phyloP scores from a whole-genome alignment of 2,113 vertebrate species.

The Myiopsitta monachus region DNA sequence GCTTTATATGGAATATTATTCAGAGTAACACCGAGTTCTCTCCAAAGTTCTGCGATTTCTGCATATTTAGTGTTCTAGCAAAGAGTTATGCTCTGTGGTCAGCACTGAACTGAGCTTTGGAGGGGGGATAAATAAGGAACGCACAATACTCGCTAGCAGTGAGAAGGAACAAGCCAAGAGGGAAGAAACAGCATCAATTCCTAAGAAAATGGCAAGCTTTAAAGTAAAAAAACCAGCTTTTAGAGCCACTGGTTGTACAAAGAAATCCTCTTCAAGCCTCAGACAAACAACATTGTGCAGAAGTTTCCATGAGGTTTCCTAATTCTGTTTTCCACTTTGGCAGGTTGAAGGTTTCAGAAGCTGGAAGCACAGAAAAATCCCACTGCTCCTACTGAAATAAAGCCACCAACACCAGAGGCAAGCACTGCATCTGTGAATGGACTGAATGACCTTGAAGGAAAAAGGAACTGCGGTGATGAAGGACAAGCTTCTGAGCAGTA shows the following conservation, averaged over 20 bases:
- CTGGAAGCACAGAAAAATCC: not conserved
- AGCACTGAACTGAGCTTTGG: not conserved
- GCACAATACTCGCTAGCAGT: not conserved
- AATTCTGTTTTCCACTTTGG: not conserved
- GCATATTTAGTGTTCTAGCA: not conserved
- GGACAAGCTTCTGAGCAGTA: not conserved
- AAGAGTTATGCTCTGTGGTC: not conserved
- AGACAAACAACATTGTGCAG: not conserved
- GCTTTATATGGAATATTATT: not conserved
- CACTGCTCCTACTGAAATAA: not conserved
- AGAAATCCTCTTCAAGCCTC: not conserved
- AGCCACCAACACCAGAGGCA: not conserved
- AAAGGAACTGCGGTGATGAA: not conserved
- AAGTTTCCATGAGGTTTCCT: not conserved
- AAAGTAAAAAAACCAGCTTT: not conserved
- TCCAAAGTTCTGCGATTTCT: not conserved
- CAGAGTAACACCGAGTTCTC: not conserved
- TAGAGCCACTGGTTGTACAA: not conserved
- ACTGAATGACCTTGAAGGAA: not conserved
- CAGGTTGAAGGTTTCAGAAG: not conserved
- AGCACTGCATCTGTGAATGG: not conserved
- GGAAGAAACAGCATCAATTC: not conserved
- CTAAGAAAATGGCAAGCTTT: not conserved
- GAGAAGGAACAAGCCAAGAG: not conserved
- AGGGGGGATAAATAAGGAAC: not conserved